Conservation (phyloP, 2,888 invertebrate genomes). For the Toxonevra muliebris region DNA sequence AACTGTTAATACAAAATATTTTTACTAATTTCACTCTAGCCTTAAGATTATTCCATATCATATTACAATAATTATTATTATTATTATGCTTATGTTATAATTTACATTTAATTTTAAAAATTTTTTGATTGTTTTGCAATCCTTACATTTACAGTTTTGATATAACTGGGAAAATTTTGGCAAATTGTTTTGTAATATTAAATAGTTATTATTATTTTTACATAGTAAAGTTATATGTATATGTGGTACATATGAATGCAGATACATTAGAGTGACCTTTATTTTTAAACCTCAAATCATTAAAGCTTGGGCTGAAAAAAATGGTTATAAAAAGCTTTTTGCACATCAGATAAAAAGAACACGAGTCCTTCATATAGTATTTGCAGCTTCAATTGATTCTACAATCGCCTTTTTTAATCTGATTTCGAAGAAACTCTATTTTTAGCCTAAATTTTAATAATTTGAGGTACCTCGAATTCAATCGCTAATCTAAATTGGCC, state of each 20-base stretch:
- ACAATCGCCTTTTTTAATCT: too few species aligned
- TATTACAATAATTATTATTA: too few species aligned
- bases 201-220: constrained; percentile 2
- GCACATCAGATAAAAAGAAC: too few species aligned
- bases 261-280: constrained; percentile 8
- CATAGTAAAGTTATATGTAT: background rate
- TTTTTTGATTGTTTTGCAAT: background rate
- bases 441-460: constrained; percentile 9
- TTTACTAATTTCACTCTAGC: too few species aligned
- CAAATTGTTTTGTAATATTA: background rate
- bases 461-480: background rate
- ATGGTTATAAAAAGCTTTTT: too few species aligned
- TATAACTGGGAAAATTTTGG: background rate
- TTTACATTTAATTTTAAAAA: background rate
- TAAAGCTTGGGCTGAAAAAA: too few species aligned
- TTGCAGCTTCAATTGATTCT: too few species aligned
- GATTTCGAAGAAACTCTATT: constrained; percentile 3
- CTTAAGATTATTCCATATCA: too few species aligned
- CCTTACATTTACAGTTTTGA: background rate
- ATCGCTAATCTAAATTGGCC: background rate
- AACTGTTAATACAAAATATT: too few species aligned
- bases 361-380: too few species aligned
- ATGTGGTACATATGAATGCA: background rate
- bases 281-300: too few species aligned
- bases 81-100: too few species aligned